Percentiles rank a stretch among this genome's conserved stretches.
phyloP scores from a whole-genome alignment of 2,888 invertebrate genomes.

The Tuta absoluta region DNA sequence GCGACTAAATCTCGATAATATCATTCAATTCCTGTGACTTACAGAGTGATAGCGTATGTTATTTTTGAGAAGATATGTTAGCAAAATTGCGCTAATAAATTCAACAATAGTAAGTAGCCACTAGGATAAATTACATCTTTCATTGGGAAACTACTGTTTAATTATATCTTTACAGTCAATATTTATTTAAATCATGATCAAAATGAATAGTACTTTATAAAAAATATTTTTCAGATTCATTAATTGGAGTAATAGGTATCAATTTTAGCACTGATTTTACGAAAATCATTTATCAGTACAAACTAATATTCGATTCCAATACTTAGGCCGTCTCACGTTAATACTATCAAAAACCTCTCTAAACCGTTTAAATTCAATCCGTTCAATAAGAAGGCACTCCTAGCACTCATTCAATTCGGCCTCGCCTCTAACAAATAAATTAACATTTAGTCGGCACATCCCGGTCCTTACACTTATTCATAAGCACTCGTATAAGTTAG shows the following conservation, averaged over 20 bases:
- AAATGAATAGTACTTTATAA: slow-evolving; percentile 6
- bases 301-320: slow-evolving; percentile 49
- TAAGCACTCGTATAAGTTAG: slow-evolving; percentile 40
- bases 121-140: slow-evolving; percentile 19
- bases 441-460: slow-evolving; percentile 47
- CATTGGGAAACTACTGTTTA: slow-evolving; percentile 23
- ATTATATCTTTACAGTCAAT: slow-evolving; percentile 19
- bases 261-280: slow-evolving; percentile 13
- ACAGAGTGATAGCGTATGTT: slow-evolving; percentile 45
- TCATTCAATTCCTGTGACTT: slow-evolving; percentile 54
- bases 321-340: slow-evolving; percentile 50
- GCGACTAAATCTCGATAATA: slow-evolving; percentile 67
- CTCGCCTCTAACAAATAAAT: slow-evolving; percentile 44
- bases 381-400: slow-evolving; percentile 63
- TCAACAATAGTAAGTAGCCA: slow-evolving; percentile 29
- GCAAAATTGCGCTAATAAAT: slow-evolving; percentile 29
- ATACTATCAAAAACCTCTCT: slow-evolving; percentile 59
- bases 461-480: slow-evolving; percentile 40
- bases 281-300: slow-evolving; percentile 21
- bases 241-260: slow-evolving; percentile 6
- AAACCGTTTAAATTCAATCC: slow-evolving; percentile 48
- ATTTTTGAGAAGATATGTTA: slow-evolving; percentile 27
- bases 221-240: slow-evolving; percentile 21
- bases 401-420: slow-evolving; percentile 48
- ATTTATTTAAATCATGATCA: slow-evolving; percentile 16